These are phyloP conservation scores for Paracanthobrama guichenoti DNA, from an alignment of 2,113 vertebrate genomes.

Conservation along the genomic window DNA sequence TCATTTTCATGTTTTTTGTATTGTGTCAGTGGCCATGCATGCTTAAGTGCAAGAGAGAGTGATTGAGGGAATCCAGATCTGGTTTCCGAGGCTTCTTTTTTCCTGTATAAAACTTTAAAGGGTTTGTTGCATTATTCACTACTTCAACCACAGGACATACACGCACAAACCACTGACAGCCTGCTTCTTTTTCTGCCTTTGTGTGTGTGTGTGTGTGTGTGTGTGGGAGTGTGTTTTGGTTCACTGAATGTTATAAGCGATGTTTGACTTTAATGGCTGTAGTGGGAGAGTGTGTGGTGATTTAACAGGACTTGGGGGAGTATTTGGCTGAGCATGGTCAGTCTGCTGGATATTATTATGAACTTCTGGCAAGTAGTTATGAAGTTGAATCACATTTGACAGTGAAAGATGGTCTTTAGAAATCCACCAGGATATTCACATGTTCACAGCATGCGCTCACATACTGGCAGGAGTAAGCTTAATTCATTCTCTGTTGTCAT, in stretches of 20 bases:
- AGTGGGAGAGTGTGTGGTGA: slow-evolving; percentile 19
- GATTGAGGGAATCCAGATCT: slow-evolving; percentile 32
- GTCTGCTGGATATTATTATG: slow-evolving; percentile 35
- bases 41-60: background rate
- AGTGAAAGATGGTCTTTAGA: slow-evolving; percentile 15
- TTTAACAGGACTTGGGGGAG: slow-evolving; percentile 35
- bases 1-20: background rate
- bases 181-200: background rate
- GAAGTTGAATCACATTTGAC: slow-evolving; percentile 22
- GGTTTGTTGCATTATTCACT: slow-evolving; percentile 41
- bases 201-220: background rate
- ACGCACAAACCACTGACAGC: background rate
- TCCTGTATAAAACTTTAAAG: slow-evolving; percentile 45
- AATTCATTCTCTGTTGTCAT: background rate
- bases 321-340: slow-evolving; percentile 30
- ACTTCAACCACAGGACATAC: slow-evolving; percentile 39
- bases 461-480: background rate
- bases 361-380: background rate
- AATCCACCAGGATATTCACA: slow-evolving; percentile 7
- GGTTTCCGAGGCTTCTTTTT: slow-evolving; percentile 42
- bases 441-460: background rate
- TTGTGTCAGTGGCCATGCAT: background rate
- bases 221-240: slow-evolving; percentile 3
- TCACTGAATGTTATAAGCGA: slow-evolving; percentile 37
- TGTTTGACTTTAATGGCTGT: slow-evolving; percentile 39